Base-by-base conservation (phyloP, 1,140 invertebrate genomes). In the Zelostemma sp. region DNA sequence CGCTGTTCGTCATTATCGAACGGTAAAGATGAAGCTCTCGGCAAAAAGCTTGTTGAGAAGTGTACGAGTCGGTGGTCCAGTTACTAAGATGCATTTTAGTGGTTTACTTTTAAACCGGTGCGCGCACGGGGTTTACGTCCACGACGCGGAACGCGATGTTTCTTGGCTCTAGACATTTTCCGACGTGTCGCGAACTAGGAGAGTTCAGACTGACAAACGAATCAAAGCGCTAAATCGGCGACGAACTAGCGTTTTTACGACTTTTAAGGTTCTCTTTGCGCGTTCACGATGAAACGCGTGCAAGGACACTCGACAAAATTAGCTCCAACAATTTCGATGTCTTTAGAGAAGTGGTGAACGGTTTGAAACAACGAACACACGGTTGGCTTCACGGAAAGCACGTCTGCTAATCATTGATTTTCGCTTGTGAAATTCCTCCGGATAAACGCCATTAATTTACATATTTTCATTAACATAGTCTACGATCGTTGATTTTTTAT, bases 151-250 rank as follows among this genome's bases (percentile, higher is more conserved):
- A 64, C 28, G 49, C 21, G 69, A 4, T 73, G 68, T 76, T 66
- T 79, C 64, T 60, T 64, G 53, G 50, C 40, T 65, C 46, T 54
- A 45, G 49, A 49, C 58, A 64, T 33, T 43, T 47, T 49, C 41
- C 11, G 31, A 75, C 67, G 71, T 66, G 59, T 74, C 74, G 75
- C 74, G 80, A 76, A 80, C 80, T 76, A 78, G 77, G 82, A 85
- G 81, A 83, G 80, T 79, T 83, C 80, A 84, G 83, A 85, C 82
- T 85, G 83, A 85, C 64, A 79, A 78, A 80, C 69, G 76, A 82
- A 82, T 82, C 77, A 80, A 80, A 80, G 71, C 74, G 78, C 79
- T 77, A 75, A 74, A 71, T 72, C 58, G 47, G 55, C 57, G 48
- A 60, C 58, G 35, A 41, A 64, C 4, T 59, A 61, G 53, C 68